phyloP scores from a whole-genome alignment of 2,797 vertebrate species.

The Taeniopygia guttata region DNA sequence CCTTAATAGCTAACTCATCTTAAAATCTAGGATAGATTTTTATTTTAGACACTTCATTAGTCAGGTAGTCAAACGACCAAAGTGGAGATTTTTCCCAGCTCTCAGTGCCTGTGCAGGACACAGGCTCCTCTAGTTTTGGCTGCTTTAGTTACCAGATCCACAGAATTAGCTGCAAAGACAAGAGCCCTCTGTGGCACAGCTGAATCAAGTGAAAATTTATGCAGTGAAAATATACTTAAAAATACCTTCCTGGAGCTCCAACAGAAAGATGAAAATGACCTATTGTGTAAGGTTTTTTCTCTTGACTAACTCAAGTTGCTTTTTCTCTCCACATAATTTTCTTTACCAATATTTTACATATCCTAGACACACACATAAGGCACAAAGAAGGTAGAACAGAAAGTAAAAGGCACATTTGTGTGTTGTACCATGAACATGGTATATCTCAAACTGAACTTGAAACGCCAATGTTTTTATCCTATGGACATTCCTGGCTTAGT shows the following conservation, averaged over 20 bases:
- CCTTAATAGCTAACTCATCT: background rate
- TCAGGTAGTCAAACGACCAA: background rate
- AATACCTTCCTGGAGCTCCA: background rate
- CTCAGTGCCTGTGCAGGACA: background rate
- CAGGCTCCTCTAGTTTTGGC: background rate
- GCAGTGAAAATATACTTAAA: background rate
- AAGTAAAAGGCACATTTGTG: background rate
- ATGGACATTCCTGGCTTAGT: background rate
- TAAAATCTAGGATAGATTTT: background rate
- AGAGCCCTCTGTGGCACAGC: background rate
- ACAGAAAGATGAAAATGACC: background rate
- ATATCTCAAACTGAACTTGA: background rate
- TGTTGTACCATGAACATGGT: fast-evolving
- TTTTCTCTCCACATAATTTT: background rate
- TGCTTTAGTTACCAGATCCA: background rate
- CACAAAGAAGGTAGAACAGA: fast-evolving
- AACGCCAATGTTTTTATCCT: background rate
- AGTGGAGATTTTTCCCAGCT: background rate
- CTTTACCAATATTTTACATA: background rate
- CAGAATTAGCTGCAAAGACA: background rate
- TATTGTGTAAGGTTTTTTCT: background rate
- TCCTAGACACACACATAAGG: background rate
- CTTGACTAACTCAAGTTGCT: background rate
- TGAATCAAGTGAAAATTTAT: background rate
- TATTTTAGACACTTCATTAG: background rate